Evolutionary conservation across 2,113 vertebrate species (phyloP).

Genomic region (Lophotis ruficrista): DNA sequence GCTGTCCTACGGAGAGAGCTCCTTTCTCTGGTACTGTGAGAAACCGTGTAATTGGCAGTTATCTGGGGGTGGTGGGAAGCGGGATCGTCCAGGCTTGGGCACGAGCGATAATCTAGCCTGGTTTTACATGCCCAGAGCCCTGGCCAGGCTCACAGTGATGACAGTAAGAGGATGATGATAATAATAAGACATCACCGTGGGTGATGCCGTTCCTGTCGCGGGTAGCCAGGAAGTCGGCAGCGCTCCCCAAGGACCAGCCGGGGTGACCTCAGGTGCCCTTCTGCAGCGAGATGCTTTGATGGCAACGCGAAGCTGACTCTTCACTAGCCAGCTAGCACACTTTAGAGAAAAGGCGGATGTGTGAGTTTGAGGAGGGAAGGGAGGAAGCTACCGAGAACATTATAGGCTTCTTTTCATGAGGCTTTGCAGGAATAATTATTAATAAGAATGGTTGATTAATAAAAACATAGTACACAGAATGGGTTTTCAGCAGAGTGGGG

Average conservation of each 20-base stretch:
- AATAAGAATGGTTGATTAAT: neutral
- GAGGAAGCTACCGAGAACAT: neutral
- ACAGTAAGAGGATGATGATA: neutral
- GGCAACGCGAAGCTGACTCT: neutral
- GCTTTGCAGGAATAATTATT: neutral
- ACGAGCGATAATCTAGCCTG: accelerated
- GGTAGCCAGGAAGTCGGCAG: neutral
- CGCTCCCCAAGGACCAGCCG: accelerated
- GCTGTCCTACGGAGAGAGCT: neutral
- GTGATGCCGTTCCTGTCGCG: neutral
- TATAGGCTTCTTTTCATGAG: neutral
- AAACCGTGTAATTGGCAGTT: accelerated
- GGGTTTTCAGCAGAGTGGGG: neutral
- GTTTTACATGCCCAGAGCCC: neutral
- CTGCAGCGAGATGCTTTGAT: neutral
- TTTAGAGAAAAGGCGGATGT: neutral
- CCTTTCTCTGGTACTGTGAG: neutral
- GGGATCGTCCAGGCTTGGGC: accelerated
- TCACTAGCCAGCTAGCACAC: neutral
- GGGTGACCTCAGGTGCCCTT: neutral
- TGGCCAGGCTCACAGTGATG: neutral
- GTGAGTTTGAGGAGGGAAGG: neutral
- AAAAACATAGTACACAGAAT: accelerated
- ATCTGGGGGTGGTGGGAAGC: neutral
- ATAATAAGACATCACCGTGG: neutral